Evolutionary conservation across 2,888 invertebrate genomes (phyloP).

Genomic region (Flexamia atlantica): DNA sequence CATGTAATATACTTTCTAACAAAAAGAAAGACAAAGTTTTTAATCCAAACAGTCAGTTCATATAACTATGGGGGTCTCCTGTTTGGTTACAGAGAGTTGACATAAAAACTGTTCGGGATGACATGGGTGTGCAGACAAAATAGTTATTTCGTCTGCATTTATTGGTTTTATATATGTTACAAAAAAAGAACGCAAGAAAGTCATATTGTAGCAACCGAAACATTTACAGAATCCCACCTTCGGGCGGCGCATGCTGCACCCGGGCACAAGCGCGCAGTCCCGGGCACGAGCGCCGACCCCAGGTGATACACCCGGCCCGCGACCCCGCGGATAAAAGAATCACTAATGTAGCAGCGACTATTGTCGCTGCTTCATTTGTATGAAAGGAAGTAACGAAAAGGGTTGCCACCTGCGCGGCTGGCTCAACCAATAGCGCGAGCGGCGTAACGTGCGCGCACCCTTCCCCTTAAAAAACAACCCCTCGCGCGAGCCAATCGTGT

Average conservation of each 20-base stretch:
- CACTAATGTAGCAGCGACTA: slow-evolving; percentile 56
- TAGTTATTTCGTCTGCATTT: too few relatives aligned
- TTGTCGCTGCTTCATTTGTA: slow-evolving; percentile 59
- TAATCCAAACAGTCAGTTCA: too few relatives aligned
- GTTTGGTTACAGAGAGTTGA: too few relatives aligned
- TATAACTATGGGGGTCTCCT: too few relatives aligned
- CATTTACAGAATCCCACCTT: too few relatives aligned
- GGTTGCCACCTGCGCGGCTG: slow-evolving; percentile 53
- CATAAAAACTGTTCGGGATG: too few relatives aligned
- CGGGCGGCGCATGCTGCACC: slow-evolving; percentile 13
- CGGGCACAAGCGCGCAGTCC: slow-evolving; percentile 1
- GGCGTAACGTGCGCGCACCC: slow-evolving; percentile 45
- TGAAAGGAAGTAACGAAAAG: slow-evolving; percentile 57
- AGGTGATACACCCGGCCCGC: neutral
- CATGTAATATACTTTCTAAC: too few relatives aligned
- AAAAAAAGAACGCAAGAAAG: too few relatives aligned
- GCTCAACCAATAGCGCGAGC: slow-evolving; percentile 9
- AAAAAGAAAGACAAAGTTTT: too few relatives aligned
- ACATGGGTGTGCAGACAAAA: too few relatives aligned
- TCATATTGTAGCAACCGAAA: too few relatives aligned
- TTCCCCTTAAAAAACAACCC: slow-evolving; percentile 30
- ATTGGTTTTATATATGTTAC: too few relatives aligned
- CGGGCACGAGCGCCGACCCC: slow-evolving; percentile 45
- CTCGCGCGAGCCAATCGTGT: slow-evolving; percentile 41
- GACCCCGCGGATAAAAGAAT: slow-evolving; percentile 59